Conservation (phyloP, 1,140 invertebrate species). For the Ostrea denselamellosa region DNA sequence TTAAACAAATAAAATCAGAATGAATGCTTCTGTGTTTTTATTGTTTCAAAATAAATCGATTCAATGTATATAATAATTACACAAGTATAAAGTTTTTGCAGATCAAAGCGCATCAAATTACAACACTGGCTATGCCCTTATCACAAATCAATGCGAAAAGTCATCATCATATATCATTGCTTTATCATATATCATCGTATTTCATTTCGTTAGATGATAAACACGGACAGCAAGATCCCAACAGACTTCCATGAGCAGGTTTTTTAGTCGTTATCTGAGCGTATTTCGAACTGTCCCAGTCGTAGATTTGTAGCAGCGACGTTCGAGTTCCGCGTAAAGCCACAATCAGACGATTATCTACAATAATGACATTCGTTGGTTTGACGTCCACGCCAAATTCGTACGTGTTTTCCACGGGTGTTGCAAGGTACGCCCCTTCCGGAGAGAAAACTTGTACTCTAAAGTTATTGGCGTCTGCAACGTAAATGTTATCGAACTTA, state of each 20-base stretch:
- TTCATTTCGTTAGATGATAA: background rate
- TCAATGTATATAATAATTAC: no score
- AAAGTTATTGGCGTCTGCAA: conserved; percentile 98
- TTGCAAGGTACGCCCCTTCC: conserved; percentile 58
- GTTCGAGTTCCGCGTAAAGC: conserved; percentile 62
- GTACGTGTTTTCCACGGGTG: conserved; percentile 61
- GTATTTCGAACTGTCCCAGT: conserved; percentile 49
- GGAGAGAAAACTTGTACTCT: conserved; percentile 94
- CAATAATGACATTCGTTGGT: conserved; percentile 63
- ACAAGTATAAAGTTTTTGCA: no score
- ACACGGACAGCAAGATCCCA: conserved; percentile 17
- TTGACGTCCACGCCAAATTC: conserved; percentile 66
- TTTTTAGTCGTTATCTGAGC: background rate
- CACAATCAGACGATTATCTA: conserved; percentile 62
- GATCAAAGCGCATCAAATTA: no score
- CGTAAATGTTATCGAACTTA: conserved; percentile 96
- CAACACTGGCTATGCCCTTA: background rate
- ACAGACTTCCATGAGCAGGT: background rate
- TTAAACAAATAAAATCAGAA: no score
- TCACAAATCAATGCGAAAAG: background rate
- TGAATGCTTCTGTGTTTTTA: no score
- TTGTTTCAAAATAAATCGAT: no score
- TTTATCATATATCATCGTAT: conserved; percentile 14
- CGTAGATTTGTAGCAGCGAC: conserved; percentile 63
- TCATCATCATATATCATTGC: background rate